phyloP scores from a whole-genome alignment of 2,888 invertebrate species.

The Ischnura elegans region DNA sequence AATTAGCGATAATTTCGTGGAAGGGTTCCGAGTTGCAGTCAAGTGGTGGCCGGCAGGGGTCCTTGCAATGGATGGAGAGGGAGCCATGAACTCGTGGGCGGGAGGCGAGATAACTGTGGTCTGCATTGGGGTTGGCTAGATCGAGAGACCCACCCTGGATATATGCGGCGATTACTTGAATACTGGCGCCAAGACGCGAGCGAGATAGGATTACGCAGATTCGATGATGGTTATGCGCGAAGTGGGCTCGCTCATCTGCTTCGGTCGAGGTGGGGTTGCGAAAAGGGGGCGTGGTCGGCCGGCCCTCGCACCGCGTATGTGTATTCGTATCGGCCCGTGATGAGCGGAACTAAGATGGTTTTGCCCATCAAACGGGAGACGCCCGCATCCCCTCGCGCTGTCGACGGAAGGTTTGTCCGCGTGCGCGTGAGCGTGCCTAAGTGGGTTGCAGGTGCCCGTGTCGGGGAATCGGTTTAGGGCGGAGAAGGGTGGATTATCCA shows the following conservation, averaged over 20 bases:
- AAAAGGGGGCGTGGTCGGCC: no score
- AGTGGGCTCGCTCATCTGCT: no score
- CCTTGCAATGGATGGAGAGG: slow-evolving; percentile 26
- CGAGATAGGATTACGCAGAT: background rate
- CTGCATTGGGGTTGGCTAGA: background rate
- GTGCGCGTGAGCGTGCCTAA: background rate
- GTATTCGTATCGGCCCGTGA: background rate
- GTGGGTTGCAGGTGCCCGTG: background rate
- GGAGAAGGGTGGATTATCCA: background rate
- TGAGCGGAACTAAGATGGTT: background rate
- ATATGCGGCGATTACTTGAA: background rate
- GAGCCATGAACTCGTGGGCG: background rate
- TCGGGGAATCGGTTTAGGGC: background rate
- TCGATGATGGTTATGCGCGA: background rate
- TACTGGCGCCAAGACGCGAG: slow-evolving; percentile 2
- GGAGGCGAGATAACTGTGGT: slow-evolving; percentile 8
- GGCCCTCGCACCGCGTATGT: no score
- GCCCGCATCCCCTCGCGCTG: background rate
- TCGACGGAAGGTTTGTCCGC: background rate
- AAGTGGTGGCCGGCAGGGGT: background rate
- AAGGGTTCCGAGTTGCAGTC: background rate
- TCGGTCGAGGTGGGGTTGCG: no score
- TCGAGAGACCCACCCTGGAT: background rate
- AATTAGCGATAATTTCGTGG: slow-evolving; percentile 25
- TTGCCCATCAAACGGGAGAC: background rate